Conservation (phyloP, 2,888 invertebrate genomes). For the Glaucopsyche alexis region DNA sequence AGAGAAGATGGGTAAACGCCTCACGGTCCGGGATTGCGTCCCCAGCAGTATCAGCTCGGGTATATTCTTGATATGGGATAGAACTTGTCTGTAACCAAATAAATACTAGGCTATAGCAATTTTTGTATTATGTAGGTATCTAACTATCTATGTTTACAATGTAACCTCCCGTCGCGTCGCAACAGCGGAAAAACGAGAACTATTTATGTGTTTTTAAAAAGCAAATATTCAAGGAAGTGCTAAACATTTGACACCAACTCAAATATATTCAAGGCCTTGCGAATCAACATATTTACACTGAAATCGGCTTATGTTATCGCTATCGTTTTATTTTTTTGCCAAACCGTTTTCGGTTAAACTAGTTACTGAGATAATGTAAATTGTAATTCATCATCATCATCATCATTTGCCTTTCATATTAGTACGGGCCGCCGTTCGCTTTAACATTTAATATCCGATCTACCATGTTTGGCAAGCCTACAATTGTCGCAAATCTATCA, state of each 20-base stretch:
- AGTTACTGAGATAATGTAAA: not conserved
- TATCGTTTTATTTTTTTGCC: slow-evolving; percentile 22
- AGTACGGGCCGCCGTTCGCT: not conserved
- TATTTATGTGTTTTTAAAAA: slow-evolving; percentile 24
- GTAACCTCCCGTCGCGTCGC: not conserved
- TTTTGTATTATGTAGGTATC: not conserved
- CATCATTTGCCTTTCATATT: not conserved
- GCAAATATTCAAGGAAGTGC: slow-evolving; percentile 23
- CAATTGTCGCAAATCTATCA: slow-evolving; percentile 12
- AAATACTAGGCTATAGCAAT: not conserved
- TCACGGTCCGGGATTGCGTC: slow-evolving; percentile 82
- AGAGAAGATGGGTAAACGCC: slow-evolving; percentile 90
- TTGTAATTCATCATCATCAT: not conserved
- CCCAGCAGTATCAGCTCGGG: slow-evolving; percentile 90
- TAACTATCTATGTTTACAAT: not conserved
- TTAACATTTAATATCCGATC: not conserved
- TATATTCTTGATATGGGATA: slow-evolving; percentile 88
- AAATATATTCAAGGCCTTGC: slow-evolving; percentile 26
- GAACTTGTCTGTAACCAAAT: slow-evolving; percentile 83
- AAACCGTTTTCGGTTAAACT: not conserved
- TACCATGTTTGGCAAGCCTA: not conserved
- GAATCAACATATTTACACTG: slow-evolving; percentile 27
- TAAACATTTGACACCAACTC: slow-evolving; percentile 26
- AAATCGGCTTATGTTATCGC: slow-evolving; percentile 9
- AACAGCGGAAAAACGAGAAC: not conserved